A percentile compares a stretch with the other conserved stretches of the same genome.
Conservation (phyloP, 2,113 vertebrate genomes). For the Sialia sialis region DNA sequence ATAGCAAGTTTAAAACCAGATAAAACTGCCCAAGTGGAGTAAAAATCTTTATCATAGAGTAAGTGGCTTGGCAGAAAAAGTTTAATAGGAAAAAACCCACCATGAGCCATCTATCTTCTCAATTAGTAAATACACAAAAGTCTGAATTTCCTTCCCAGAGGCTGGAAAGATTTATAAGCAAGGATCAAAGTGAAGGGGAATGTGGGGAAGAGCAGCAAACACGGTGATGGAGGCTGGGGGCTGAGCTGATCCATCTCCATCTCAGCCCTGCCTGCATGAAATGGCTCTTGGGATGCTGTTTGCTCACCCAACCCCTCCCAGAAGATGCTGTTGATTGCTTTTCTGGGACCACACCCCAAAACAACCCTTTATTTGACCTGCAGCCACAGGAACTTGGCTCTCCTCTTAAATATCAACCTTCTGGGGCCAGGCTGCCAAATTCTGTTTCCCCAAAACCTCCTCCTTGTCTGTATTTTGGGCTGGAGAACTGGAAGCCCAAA, state of each 20-base stretch:
- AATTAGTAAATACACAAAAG: not conserved
- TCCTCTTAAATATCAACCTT: not conserved
- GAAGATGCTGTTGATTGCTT: not conserved
- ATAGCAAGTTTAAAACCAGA: not conserved
- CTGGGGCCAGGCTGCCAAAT: not conserved
- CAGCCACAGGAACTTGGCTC: fast-evolving
- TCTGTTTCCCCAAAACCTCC: not conserved
- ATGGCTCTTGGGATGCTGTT: fast-evolving
- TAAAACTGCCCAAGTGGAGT: not conserved
- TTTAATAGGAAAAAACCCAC: not conserved
- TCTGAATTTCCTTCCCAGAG: not conserved
- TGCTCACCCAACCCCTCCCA: not conserved
- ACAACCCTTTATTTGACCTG: not conserved
- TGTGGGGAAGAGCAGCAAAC: not conserved
- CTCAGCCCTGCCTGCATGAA: not conserved
- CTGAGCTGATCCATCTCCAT: not conserved
- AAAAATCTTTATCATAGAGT: not conserved
- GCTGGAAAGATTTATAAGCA: not conserved
- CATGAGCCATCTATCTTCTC: not conserved
- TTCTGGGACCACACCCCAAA: not conserved
- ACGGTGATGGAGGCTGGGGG: not conserved
- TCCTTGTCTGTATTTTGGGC: not conserved
- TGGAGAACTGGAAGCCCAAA: fast-evolving
- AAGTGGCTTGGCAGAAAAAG: not conserved
- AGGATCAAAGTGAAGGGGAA: not conserved